Conservation (phyloP, 2,888 invertebrate genomes). For the Diarsia dahlii region DNA sequence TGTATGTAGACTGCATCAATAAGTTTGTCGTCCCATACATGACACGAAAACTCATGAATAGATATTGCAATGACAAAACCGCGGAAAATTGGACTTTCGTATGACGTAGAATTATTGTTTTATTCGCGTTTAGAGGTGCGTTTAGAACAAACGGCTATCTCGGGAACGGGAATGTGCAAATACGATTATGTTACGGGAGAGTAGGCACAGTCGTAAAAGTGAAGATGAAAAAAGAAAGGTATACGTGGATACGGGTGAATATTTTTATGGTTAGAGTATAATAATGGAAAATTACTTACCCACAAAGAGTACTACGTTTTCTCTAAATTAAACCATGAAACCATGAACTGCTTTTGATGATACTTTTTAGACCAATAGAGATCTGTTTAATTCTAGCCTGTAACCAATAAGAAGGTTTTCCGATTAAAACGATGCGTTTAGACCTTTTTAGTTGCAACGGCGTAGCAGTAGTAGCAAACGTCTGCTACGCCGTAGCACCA, state of each 20-base stretch:
- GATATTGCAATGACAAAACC: slow-evolving; percentile 86
- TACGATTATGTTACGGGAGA: slow-evolving; percentile 31
- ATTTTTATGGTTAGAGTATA: not conserved
- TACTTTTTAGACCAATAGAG: not conserved
- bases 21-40: slow-evolving; percentile 50
- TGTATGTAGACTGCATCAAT: slow-evolving; percentile 4
- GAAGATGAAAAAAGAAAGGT: slow-evolving; percentile 26
- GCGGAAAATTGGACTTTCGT: slow-evolving; percentile 82
- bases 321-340: not conserved
- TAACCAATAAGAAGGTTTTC: not conserved
- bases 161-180: slow-evolving; percentile 48
- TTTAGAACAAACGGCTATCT: slow-evolving; percentile 56
- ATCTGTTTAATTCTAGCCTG: not conserved
- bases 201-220: slow-evolving; percentile 36
- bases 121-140: slow-evolving; percentile 65
- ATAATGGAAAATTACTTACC: not conserved
- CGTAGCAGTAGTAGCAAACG: not conserved
- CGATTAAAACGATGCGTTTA: not conserved
- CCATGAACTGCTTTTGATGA: not conserved
- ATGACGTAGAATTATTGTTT: slow-evolving; percentile 77
- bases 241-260: not conserved
- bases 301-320: not conserved
- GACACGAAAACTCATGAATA: slow-evolving; percentile 85
- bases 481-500: slow-evolving; percentile 32
- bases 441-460: slow-evolving; percentile 8